Percentiles rank a stretch among this genome's conserved stretches.
phyloP scores from a whole-genome alignment of 2,113 vertebrate species.

The Coregonus clupeaformis region DNA sequence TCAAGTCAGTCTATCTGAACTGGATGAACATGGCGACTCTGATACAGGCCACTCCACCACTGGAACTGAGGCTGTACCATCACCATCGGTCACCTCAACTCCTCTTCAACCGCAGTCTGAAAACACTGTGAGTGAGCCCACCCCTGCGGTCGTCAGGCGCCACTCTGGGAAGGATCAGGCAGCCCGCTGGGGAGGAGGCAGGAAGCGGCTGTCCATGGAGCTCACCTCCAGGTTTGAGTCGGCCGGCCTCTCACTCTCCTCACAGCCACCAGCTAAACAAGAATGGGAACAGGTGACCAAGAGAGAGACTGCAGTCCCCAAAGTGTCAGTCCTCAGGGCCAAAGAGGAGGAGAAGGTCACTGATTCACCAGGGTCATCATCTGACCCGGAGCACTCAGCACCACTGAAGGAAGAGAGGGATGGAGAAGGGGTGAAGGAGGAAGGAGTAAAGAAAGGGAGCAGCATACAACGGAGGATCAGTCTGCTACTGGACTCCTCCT shows the following conservation, averaged over 20 bases:
- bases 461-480: conserved; percentile 72
- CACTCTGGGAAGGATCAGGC: not conserved
- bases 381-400: not conserved
- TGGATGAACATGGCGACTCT: not conserved
- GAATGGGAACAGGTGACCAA: not conserved
- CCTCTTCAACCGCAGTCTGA: not conserved
- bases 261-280: not conserved
- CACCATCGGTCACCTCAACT: not conserved
- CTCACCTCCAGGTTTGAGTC: conserved; percentile 70
- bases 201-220: conserved; percentile 61
- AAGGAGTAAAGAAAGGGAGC: conserved; percentile 34
- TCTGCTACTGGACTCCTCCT: conserved; percentile 60
- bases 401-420: conserved; percentile 28
- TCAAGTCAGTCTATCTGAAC: not conserved
- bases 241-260: conserved; percentile 7
- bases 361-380: not conserved
- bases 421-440: conserved; percentile 8
- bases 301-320: not conserved
- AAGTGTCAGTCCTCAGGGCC: not conserved
- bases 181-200: conserved; percentile 18
- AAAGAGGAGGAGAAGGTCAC: not conserved
- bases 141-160: not conserved
- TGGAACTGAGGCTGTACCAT: not conserved
- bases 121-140: not conserved
- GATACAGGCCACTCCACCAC: not conserved